Percentiles rank a stretch among this genome's conserved stretches.
These are phyloP conservation scores for Bradypodion pumilum DNA, from an alignment of 2,797 vertebrate species.

Conservation along the genomic window DNA sequence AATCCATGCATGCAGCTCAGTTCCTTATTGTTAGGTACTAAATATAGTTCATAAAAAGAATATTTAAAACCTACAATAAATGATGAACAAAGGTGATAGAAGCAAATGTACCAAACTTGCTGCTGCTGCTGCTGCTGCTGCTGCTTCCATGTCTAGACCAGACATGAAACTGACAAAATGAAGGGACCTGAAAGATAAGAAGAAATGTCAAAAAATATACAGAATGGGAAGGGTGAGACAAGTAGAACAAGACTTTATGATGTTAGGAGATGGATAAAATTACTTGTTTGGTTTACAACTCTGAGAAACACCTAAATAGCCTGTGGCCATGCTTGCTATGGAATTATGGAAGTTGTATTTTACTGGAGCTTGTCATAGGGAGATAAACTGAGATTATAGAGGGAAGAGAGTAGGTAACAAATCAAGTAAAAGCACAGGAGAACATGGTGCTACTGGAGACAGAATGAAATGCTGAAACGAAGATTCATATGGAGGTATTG, in stretches of 20 bases:
- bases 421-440: neutral
- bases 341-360: too few species aligned
- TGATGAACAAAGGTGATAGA: neutral
- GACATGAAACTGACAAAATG: too few species aligned
- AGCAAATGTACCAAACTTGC: neutral
- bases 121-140: too few species aligned
- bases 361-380: too few species aligned
- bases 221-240: neutral
- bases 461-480: neutral
- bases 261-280: too few species aligned
- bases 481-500: neutral
- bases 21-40: slow-evolving; percentile 7
- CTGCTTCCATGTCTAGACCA: too few species aligned
- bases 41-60: slow-evolving; percentile 7
- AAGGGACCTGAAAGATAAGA: neutral
- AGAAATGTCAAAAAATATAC: slow-evolving; percentile 8
- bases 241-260: neutral
- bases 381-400: neutral
- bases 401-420: neutral
- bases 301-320: too few species aligned
- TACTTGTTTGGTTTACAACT: too few species aligned
- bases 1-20: slow-evolving; percentile 17
- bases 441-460: neutral
- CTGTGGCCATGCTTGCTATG: too few species aligned
- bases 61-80: slow-evolving; percentile 34